These are phyloP conservation scores for Leucoptera coffeella DNA, from an alignment of 2,888 invertebrate genomes.

Conservation along the genomic window DNA sequence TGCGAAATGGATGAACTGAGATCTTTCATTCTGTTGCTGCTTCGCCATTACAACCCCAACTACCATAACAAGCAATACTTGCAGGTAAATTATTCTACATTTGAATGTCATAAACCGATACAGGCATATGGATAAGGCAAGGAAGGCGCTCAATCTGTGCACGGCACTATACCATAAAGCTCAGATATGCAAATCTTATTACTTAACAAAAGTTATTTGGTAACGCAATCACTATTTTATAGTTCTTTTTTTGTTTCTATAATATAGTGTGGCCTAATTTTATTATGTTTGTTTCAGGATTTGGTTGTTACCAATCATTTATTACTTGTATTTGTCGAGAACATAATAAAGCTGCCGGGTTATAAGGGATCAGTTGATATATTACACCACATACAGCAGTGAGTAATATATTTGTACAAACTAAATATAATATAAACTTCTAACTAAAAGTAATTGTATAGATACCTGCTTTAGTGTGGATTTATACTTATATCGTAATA, in stretches of 20 bases:
- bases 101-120: slow-evolving; percentile 1
- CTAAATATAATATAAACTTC: too few species aligned
- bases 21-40: slow-evolving; percentile 62
- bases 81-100: slow-evolving; percentile 42
- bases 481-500: too few species aligned
- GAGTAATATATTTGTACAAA: slow-evolving; percentile 23
- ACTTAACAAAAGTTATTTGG: too few species aligned
- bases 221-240: too few species aligned
- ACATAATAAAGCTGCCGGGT: slow-evolving; percentile 38
- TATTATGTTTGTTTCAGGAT: slow-evolving; percentile 43
- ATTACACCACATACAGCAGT: slow-evolving; percentile 64
- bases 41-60: slow-evolving; percentile 63
- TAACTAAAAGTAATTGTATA: too few species aligned
- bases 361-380: slow-evolving; percentile 41
- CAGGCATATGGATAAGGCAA: too few species aligned
- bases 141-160: too few species aligned
- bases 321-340: slow-evolving; percentile 62
- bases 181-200: too few species aligned
- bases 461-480: too few species aligned
- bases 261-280: neutral
- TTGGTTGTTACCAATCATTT: slow-evolving; percentile 74
- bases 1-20: slow-evolving; percentile 60
- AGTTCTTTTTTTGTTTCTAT: too few species aligned
- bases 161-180: too few species aligned
- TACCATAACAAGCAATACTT: slow-evolving; percentile 69